phyloP scores from a whole-genome alignment of 2,888 invertebrate genomes.

The Drosophila diplacantha region DNA sequence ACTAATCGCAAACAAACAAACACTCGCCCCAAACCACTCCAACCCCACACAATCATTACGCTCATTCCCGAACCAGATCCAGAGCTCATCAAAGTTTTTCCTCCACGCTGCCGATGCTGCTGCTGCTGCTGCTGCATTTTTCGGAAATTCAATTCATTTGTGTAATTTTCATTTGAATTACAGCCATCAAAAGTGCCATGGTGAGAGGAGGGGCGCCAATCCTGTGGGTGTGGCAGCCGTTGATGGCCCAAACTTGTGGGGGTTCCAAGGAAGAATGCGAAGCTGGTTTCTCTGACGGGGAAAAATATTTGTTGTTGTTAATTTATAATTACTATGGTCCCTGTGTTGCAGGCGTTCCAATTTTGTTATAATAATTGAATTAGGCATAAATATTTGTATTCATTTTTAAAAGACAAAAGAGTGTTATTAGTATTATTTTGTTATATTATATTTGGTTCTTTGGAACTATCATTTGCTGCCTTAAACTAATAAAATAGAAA shows the following conservation, averaged over 20 bases:
- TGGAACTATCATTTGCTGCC: not conserved
- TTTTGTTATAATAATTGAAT: not conserved
- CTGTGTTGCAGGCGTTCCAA: not conserved
- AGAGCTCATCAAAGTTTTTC: conserved; percentile 64
- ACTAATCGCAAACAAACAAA: conserved; percentile 61
- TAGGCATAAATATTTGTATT: not conserved
- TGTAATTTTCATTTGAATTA: conserved; percentile 67
- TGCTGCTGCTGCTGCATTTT: conserved; percentile 46
- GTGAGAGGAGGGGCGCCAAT: conserved; percentile 20
- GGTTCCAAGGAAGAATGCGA: conserved; percentile 26
- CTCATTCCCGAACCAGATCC: conserved; percentile 38
- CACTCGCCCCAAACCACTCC: conserved; percentile 18
- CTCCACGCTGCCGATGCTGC: conserved; percentile 12
- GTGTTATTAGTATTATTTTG: not conserved
- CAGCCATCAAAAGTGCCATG: conserved; percentile 48
- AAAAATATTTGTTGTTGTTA: not conserved
- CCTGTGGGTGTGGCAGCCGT: conserved; percentile 33
- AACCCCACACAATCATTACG: conserved; percentile 36
- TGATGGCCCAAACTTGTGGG: conserved; percentile 28
- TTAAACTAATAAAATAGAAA: too few species aligned
- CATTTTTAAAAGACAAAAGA: not conserved
- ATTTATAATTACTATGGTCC: not conserved
- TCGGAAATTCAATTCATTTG: conserved; percentile 66
- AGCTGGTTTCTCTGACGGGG: conserved; percentile 25
- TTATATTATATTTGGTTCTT: not conserved